Conservation (phyloP, 2,888 invertebrate genomes). For the Ligdia adustata region DNA sequence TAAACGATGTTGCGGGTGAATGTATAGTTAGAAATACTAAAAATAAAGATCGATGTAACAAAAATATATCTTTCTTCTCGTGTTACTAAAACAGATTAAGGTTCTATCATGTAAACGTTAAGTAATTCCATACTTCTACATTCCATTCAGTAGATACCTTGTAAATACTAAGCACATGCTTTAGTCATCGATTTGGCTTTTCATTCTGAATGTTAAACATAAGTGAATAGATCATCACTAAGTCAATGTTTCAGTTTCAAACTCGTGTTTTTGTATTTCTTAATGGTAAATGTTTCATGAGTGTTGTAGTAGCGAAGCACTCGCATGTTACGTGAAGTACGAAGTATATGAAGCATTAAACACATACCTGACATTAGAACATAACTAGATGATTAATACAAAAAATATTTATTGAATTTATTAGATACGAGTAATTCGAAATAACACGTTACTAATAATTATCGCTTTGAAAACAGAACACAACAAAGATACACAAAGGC, state of each 20-base stretch:
- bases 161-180: constrained; percentile 69
- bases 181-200: constrained; percentile 42
- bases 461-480: no score
- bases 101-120: constrained; percentile 31
- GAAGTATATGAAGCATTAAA: no score
- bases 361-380: no score
- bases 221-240: constrained; percentile 27
- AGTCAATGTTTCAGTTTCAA: constrained; percentile 41
- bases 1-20: constrained; percentile 13
- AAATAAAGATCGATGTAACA: constrained; percentile 17
- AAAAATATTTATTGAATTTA: no score
- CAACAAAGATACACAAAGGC: no score
- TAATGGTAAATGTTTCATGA: constrained; percentile 35
- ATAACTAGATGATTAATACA: no score
- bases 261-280: constrained; percentile 35
- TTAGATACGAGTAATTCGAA: no score
- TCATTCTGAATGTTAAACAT: constrained; percentile 49
- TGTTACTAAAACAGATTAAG: constrained; percentile 17
- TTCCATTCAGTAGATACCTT: constrained; percentile 54
- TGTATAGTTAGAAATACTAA: constrained; percentile 13
- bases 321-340: no score
- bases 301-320: constrained; percentile 37
- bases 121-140: constrained; percentile 64
- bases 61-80: constrained; percentile 28
- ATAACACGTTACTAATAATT: no score